Evolutionary conservation across 2,113 vertebrate species (phyloP).

Genomic region (Cheilinus undulatus): DNA sequence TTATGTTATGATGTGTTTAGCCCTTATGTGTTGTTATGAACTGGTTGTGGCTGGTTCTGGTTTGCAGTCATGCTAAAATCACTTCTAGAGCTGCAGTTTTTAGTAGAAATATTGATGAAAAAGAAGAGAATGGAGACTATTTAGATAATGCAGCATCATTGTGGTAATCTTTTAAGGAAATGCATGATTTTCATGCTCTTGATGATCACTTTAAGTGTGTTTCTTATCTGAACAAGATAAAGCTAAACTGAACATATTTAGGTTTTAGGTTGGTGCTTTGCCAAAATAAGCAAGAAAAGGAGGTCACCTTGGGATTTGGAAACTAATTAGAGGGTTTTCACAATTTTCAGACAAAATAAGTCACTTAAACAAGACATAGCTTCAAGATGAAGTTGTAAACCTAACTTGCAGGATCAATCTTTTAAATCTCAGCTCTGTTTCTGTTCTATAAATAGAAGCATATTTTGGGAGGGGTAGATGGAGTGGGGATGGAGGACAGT

Average conservation of each 20-base stretch:
- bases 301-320: constrained; percentile 18
- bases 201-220: not conserved
- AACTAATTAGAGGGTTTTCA: not conserved
- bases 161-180: not conserved
- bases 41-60: not conserved
- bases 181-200: not conserved
- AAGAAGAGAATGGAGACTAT: not conserved
- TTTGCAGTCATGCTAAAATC: not conserved
- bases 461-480: constrained; percentile 1
- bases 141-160: not conserved
- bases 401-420: not conserved
- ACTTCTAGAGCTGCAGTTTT: not conserved
- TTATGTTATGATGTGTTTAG: not conserved
- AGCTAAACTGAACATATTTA: not conserved
- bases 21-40: not conserved
- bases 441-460: not conserved
- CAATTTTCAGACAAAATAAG: not conserved
- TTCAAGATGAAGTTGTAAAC: not conserved
- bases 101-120: not conserved
- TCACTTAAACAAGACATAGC: not conserved
- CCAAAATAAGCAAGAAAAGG: not conserved
- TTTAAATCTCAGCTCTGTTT: not conserved
- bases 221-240: not conserved
- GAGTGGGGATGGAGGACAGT: not conserved
- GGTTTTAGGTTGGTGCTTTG: not conserved